A percentile compares a stretch with the other conserved stretches of the same genome.
Evolutionary conservation across 1,140 invertebrate species (phyloP).

Genomic region (Zophobas atratus): DNA sequence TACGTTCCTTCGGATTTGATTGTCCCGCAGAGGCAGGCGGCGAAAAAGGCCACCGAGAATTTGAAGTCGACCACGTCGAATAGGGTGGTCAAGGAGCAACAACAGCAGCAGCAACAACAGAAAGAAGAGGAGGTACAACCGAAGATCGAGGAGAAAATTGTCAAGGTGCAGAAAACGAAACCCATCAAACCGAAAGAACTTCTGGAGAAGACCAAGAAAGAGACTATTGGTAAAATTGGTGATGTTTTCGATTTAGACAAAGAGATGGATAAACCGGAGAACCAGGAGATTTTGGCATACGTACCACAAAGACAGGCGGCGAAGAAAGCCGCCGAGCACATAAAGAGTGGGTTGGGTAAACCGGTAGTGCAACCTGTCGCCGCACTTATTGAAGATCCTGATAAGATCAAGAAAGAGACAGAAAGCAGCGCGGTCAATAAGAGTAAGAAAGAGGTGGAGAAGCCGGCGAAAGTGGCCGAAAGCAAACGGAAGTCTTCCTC

Average conservation of each 20-base stretch:
- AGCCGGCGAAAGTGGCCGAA: constrained; percentile 62
- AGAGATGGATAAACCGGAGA: constrained; percentile 73
- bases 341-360: constrained; percentile 85
- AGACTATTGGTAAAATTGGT: constrained; percentile 58
- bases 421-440: constrained; percentile 26
- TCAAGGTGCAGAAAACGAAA: constrained; percentile 48
- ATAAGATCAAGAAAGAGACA: constrained; percentile 54
- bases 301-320: constrained; percentile 92
- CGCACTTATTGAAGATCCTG: constrained; percentile 59
- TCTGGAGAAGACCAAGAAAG: constrained; percentile 57
- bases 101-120: constrained; percentile 46
- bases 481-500: constrained; percentile 65
- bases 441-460: constrained; percentile 58
- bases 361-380: constrained; percentile 59
- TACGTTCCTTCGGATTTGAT: constrained; percentile 83
- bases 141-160: constrained; percentile 53
- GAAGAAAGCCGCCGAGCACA: constrained; percentile 91
- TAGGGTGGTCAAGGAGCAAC: constrained; percentile 59
- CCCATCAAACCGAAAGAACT: constrained; percentile 49
- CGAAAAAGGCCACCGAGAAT: constrained; percentile 92
- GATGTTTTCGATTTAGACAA: constrained; percentile 78
- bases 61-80: constrained; percentile 76
- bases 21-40: constrained; percentile 92
- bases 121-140: constrained; percentile 47
- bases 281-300: constrained; percentile 83